These are phyloP conservation scores for Perdita meconis DNA, from an alignment of 2,888 invertebrate genomes.

Conservation along the genomic window DNA sequence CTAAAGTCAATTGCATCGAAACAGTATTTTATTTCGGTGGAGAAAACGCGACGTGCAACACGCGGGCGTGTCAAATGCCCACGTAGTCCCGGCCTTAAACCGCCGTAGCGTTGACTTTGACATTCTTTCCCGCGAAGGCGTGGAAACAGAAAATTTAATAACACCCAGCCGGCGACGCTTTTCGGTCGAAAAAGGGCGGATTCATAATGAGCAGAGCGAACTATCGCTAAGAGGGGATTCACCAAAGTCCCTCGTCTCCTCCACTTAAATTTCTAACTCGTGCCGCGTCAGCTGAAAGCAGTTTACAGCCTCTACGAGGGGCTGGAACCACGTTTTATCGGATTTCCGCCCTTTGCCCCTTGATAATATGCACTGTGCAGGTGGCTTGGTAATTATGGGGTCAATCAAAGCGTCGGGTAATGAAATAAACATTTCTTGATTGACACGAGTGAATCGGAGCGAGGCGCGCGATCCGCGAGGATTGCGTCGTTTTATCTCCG, in stretches of 20 bases:
- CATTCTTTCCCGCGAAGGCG: background rate
- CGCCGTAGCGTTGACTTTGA: background rate
- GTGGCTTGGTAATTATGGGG: too few relatives aligned
- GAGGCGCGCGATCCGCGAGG: too few relatives aligned
- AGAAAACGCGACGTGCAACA: too few relatives aligned
- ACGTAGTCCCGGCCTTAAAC: background rate
- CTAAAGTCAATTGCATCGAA: too few relatives aligned
- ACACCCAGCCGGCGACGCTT: background rate
- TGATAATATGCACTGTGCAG: too few relatives aligned
- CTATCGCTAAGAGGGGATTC: slow-evolving; percentile 13
- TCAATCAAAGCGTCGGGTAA: too few relatives aligned
- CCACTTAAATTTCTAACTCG: slow-evolving; percentile 37
- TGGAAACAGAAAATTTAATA: background rate
- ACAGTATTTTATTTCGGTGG: too few relatives aligned
- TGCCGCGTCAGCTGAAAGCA: slow-evolving; percentile 53
- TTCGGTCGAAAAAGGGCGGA: background rate
- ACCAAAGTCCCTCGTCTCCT: slow-evolving; percentile 34
- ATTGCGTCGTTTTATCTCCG: background rate
- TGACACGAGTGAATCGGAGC: too few relatives aligned
- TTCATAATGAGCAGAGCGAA: slow-evolving; percentile 19
- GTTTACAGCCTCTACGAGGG: slow-evolving; percentile 27
- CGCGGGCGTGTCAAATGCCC: too few relatives aligned
- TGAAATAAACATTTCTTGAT: too few relatives aligned
- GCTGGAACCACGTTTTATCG: slow-evolving; percentile 41
- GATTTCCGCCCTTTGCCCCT: too few relatives aligned